Evolutionary conservation across 2,888 invertebrate genomes (phyloP).

Genomic region (Eutolmus rufibarbis): DNA sequence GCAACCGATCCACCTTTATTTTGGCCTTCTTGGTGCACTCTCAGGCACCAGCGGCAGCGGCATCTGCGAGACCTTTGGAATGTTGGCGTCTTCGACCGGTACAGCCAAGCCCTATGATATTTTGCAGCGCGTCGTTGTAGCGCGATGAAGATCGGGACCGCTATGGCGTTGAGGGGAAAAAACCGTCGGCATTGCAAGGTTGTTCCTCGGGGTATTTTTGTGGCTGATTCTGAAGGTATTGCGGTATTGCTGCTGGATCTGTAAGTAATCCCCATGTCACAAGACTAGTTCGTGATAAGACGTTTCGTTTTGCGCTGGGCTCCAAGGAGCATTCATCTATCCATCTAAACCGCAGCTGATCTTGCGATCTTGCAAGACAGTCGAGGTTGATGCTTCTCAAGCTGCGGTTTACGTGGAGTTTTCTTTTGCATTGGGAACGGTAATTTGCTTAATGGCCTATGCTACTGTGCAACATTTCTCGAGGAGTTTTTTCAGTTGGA

Average conservation of each 20-base stretch:
- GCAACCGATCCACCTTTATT: neutral
- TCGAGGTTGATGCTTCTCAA: neutral
- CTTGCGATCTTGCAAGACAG: neutral
- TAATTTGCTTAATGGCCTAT: neutral
- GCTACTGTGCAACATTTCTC: neutral
- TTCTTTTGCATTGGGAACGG: neutral
- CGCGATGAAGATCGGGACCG: neutral
- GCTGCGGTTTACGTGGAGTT: neutral
- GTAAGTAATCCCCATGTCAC: neutral
- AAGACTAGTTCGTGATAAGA: constrained; percentile 3
- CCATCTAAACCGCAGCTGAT: neutral
- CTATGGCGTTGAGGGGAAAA: neutral
- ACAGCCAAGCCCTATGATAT: neutral
- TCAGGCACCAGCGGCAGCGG: neutral
- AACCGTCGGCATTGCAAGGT: constrained; percentile 25
- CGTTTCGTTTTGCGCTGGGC: neutral
- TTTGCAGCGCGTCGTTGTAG: neutral
- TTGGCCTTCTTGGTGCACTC: neutral
- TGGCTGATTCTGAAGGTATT: neutral
- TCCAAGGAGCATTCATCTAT: neutral
- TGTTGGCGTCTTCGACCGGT: neutral
- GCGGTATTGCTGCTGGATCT: neutral
- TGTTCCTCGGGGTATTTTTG: constrained; percentile 15
- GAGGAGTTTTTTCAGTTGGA: neutral
- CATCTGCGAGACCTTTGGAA: neutral